These are phyloP conservation scores for Anolis sagrei DNA, from an alignment of 2,113 vertebrate species.

Conservation along the genomic window DNA sequence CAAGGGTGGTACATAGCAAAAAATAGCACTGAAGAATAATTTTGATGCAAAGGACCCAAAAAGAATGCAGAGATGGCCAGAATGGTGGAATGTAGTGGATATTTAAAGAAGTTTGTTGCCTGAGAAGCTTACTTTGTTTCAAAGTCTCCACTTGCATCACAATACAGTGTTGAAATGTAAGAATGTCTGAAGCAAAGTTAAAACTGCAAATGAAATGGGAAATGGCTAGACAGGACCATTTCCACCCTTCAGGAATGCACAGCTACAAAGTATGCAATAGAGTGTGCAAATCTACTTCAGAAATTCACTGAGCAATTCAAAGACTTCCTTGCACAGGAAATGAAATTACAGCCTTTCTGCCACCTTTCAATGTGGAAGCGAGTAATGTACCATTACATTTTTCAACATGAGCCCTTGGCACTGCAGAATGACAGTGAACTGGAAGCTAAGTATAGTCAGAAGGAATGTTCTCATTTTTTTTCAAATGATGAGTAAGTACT, in stretches of 20 bases:
- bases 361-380: not conserved
- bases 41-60: not conserved
- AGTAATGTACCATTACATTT: not conserved
- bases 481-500: not conserved
- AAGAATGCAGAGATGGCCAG: not conserved
- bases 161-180: not conserved
- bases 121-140: not conserved
- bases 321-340: not conserved
- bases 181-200: not conserved
- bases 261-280: not conserved
- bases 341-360: not conserved
- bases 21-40: not conserved
- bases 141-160: not conserved
- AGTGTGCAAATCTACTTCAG: not conserved
- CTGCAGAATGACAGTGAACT: not conserved
- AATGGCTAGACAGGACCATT: not conserved
- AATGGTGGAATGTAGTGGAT: not conserved
- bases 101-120: too few relatives aligned
- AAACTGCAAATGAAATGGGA: not conserved
- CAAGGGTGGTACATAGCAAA: not conserved
- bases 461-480: not conserved
- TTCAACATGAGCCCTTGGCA: not conserved
- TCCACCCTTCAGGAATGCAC: not conserved
- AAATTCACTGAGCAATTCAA: not conserved
- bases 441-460: not conserved